A percentile compares a stretch with the other conserved stretches of the same genome.
These are phyloP conservation scores for Saturnia pavonia DNA, from an alignment of 2,888 invertebrate species.

Conservation along the genomic window DNA sequence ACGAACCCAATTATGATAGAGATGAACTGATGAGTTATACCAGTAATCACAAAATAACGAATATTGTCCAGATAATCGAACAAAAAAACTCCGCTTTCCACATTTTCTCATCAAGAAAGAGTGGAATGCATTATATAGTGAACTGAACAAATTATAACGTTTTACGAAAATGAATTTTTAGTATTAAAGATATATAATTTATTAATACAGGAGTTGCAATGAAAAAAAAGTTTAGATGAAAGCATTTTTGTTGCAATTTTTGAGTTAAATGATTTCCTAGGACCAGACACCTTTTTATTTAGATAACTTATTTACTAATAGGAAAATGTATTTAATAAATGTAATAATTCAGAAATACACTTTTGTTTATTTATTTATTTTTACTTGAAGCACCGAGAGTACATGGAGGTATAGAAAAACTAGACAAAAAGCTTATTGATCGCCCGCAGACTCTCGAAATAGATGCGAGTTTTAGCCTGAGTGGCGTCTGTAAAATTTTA, in stretches of 20 bases:
- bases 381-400: neutral
- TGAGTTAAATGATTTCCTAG: neutral
- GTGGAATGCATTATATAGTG: neutral
- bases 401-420: slow-evolving; percentile 2
- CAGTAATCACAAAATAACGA: too few species aligned
- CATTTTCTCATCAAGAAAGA: too few species aligned
- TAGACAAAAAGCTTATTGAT: slow-evolving; percentile 25
- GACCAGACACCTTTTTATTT: neutral
- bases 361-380: neutral
- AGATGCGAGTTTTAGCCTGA: slow-evolving; percentile 31
- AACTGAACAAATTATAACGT: neutral
- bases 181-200: neutral
- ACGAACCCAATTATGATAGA: too few species aligned
- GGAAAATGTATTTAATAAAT: neutral
- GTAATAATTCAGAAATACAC: neutral
- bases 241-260: neutral
- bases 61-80: too few species aligned
- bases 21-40: too few species aligned
- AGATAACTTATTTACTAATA: neutral
- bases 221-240: neutral
- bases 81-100: too few species aligned
- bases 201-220: neutral
- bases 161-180: neutral
- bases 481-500: slow-evolving; percentile 36
- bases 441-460: slow-evolving; percentile 34